A percentile compares a stretch with the other conserved stretches of the same genome.
Evolutionary conservation across 2,113 vertebrate genomes (phyloP).

Genomic region (Spea multiplicata): DNA sequence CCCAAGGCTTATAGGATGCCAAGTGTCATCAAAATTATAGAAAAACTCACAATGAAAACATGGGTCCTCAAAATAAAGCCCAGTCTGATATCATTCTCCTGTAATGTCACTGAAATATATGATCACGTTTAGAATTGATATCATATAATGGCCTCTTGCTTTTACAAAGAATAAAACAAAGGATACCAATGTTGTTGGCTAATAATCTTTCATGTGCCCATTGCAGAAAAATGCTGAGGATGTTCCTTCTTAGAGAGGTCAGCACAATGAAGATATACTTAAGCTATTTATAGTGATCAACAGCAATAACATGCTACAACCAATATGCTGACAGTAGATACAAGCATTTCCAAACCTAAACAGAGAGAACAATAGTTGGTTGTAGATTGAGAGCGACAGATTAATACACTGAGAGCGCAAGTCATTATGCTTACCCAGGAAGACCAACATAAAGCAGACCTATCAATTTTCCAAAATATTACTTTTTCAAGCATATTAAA

Average conservation of each 20-base stretch:
- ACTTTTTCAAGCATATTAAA: too few species aligned
- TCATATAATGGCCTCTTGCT: neutral
- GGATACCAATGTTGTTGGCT: conserved; percentile 51
- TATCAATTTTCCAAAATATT: too few species aligned
- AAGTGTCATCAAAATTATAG: too few species aligned
- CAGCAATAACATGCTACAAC: conserved; percentile 69
- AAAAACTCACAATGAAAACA: too few species aligned
- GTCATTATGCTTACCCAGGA: too few species aligned
- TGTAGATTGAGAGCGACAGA: neutral
- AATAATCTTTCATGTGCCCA: conserved; percentile 68
- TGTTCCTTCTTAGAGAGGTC: conserved; percentile 63
- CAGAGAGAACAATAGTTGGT: neutral
- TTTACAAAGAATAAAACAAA: conserved; percentile 53
- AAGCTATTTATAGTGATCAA: conserved; percentile 71
- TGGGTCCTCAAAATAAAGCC: too few species aligned
- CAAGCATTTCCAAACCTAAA: conserved; percentile 60
- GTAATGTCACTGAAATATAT: too few species aligned
- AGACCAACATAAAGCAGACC: too few species aligned
- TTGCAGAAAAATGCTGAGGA: conserved; percentile 68
- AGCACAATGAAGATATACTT: conserved; percentile 79
- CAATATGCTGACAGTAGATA: conserved; percentile 61
- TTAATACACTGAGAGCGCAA: too few species aligned
- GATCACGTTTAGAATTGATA: too few species aligned
- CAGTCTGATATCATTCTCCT: too few species aligned
- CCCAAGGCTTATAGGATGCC: too few species aligned